These are phyloP conservation scores for Gopherus flavomarginatus DNA, from an alignment of 2,113 vertebrate species.

Conservation along the genomic window DNA sequence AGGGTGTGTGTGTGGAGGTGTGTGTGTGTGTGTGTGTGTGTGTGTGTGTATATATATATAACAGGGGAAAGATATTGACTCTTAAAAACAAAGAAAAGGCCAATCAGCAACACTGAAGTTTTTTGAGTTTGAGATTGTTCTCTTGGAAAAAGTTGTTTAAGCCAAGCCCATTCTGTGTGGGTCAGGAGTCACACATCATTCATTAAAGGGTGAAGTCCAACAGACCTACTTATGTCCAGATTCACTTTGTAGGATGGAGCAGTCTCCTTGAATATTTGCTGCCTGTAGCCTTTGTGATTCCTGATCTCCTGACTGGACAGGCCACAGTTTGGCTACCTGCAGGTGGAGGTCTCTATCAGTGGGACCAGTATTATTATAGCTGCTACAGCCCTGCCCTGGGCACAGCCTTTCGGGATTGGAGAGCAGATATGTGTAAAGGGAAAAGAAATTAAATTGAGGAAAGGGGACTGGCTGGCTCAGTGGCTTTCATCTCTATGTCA, in stretches of 20 bases:
- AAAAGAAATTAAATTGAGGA: not conserved
- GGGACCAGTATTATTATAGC: not conserved
- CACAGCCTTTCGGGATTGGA: not conserved
- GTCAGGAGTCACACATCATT: not conserved
- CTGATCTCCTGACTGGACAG: not conserved
- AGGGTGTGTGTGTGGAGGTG: not conserved
- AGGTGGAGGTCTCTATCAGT: not conserved
- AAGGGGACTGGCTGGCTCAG: not conserved
- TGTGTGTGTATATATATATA: no score
- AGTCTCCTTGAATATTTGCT: not conserved
- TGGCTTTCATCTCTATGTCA: not conserved
- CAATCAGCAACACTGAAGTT: not conserved
- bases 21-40: no score
- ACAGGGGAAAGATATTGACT: rapidly evolving
- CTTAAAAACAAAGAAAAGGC: not conserved
- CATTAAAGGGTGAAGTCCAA: not conserved
- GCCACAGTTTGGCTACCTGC: not conserved
- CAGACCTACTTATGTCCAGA: not conserved
- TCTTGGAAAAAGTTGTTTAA: rapidly evolving
- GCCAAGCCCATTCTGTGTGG: not conserved
- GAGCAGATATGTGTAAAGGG: not conserved
- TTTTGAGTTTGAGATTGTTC: not conserved
- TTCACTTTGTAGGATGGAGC: not conserved
- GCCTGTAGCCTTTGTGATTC: not conserved
- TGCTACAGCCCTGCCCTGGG: not conserved